phyloP scores from a whole-genome alignment of 2,888 invertebrate species.

The Pristionchus fissidentatus region DNA sequence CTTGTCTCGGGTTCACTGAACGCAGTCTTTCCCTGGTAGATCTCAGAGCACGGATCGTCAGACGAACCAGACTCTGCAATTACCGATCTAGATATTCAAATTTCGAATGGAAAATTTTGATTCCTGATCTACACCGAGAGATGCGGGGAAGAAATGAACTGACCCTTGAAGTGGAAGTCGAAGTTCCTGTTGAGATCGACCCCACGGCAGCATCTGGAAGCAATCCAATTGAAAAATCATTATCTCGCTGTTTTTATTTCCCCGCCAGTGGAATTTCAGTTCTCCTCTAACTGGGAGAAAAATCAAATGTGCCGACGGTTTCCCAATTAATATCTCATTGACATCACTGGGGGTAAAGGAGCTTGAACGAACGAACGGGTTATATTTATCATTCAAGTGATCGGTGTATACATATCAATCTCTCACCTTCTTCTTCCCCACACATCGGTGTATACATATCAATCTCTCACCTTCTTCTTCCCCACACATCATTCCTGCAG shows the following conservation, averaged over 20 bases:
- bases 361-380: no score
- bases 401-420: no score
- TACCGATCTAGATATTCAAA: neutral
- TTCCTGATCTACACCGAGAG: neutral
- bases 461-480: slow-evolving; percentile 57
- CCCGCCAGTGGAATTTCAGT: no score
- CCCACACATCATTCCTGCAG: slow-evolving; percentile 69
- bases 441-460: no score
- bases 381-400: no score
- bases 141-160: neutral
- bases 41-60: slow-evolving; percentile 74
- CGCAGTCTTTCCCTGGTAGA: slow-evolving; percentile 72
- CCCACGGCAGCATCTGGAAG: slow-evolving; percentile 70
- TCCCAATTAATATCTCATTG: no score
- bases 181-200: slow-evolving; percentile 75
- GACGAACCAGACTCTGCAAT: slow-evolving; percentile 71
- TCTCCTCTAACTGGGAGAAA: no score
- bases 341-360: no score
- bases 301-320: no score
- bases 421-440: slow-evolving; percentile 65
- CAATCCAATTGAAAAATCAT: neutral
- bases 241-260: no score
- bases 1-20: slow-evolving; percentile 75
- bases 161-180: slow-evolving; percentile 73
- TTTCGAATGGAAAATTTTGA: neutral